These are phyloP conservation scores for Lumbricus terrestris DNA, from an alignment of 2,888 invertebrate species.

Conservation along the genomic window DNA sequence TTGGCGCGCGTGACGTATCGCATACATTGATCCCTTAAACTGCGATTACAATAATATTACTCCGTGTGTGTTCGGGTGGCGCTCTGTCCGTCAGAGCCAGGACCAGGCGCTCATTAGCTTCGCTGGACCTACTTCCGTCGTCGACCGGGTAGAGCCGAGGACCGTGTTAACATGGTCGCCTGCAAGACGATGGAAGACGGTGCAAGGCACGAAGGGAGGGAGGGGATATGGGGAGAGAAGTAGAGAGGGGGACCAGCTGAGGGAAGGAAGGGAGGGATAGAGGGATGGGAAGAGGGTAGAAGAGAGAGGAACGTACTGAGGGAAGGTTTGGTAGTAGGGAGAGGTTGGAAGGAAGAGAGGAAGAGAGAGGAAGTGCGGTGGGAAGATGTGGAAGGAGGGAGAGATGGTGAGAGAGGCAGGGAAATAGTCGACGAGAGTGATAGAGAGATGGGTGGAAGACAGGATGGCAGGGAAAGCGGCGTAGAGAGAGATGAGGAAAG, in stretches of 20 bases:
- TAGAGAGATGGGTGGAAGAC: no score
- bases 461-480: no score
- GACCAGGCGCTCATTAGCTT: not conserved
- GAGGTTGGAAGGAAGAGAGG: not conserved
- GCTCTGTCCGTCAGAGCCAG: not conserved
- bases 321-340: not conserved
- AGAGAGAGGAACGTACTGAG: not conserved
- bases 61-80: not conserved
- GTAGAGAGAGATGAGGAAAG: no score
- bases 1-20: not conserved
- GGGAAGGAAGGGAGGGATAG: not conserved
- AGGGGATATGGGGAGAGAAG: not conserved
- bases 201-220: not conserved
- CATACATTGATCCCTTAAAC: constrained; percentile 3
- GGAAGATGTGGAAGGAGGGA: not conserved
- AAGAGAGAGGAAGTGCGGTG: not conserved
- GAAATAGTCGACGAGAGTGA: no score
- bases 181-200: not conserved
- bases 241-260: not conserved
- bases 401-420: no score
- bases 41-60: not conserved
- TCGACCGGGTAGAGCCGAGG: not conserved
- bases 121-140: not conserved
- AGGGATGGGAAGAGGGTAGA: not conserved
- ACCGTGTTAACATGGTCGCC: not conserved